Base-by-base conservation (phyloP, 2,113 vertebrate species). In the Otus sunia region DNA sequence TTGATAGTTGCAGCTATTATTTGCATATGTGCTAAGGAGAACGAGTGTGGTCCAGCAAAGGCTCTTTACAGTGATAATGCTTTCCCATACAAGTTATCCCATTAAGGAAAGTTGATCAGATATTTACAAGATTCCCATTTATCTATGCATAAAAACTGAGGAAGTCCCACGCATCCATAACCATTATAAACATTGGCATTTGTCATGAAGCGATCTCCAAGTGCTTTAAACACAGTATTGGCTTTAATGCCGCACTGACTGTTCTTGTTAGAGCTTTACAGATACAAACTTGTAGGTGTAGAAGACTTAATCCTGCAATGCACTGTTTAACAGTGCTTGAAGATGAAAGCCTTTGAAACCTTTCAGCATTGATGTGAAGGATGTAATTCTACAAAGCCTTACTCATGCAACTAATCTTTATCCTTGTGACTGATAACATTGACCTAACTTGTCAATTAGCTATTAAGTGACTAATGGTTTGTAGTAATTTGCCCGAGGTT, bases 1-100 rank as follows among this genome's bases (percentile, higher is more conserved):
- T 81, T 79, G 21, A 49, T 58, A 60, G 52, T 47, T 75, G 71
- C 53, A 75, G 21, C 29, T 87, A 15, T 76, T 90, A 92, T 94
- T 96, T 96, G 37, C 56, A 55, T 79, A 81, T 81, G 93, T 60
- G 82, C 53, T 94, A 92, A 88, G 83, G 67, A 90, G 53, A 43
- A 45, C 1, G 6, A 67, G 32, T 25, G 63, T 78, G 41, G 56
- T 84, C 75, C 50, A 68, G 55, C 21, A 8, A 60, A 78, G 26
- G 39, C 25, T 73, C 41, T 83, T 74, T 71, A 20, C 2, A 4
- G 27, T 50, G 36, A 36, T n/a, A 86, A 67, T 59, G 12, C 32
- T 67, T 63, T 83, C 30, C 21, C 2, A 22, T 69, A n/a, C 15
- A 52, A 63, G 43, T 53, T 58, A 30, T 55, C 34, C 36, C 37